A percentile compares a stretch with the other conserved stretches of the same genome.
Conservation (phyloP, 2,797 vertebrate genomes). For the Ctenochaetus hawaiiensis region DNA sequence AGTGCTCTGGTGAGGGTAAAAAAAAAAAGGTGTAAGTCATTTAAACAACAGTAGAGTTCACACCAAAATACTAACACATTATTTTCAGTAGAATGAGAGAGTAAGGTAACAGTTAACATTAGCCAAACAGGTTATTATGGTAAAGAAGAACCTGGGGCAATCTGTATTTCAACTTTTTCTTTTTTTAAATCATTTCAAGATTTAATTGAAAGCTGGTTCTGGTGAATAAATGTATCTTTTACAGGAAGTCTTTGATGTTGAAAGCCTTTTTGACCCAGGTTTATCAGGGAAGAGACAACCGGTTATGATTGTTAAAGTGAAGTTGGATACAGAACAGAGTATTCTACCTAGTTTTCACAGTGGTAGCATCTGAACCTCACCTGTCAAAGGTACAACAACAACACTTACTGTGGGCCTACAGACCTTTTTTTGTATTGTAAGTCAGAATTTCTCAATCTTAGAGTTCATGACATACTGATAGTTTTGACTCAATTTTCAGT, state of each 20-base stretch:
- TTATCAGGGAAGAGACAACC: conserved; percentile 44
- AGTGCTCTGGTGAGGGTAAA: conserved; percentile 72
- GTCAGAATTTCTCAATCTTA: conserved; percentile 20
- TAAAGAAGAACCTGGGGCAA: conserved; percentile 69
- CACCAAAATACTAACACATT: not conserved
- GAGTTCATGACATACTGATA: not conserved
- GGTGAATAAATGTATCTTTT: not conserved
- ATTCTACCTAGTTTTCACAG: conserved; percentile 83
- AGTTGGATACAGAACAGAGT: conserved; percentile 65
- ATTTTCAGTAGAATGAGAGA: conserved; percentile 25
- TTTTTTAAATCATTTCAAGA: conserved; percentile 9
- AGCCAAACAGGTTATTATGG: conserved; percentile 62
- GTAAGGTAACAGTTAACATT: conserved; percentile 23
- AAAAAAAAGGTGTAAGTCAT: not conserved
- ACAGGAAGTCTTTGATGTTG: conserved; percentile 15
- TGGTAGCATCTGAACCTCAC: conserved; percentile 83
- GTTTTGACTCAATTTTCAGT: not conserved
- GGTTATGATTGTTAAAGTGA: conserved; percentile 65
- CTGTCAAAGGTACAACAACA: conserved; percentile 83
- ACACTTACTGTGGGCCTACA: conserved; percentile 67
- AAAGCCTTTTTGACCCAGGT: conserved; percentile 69
- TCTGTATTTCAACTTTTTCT: conserved; percentile 43
- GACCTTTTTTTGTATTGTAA: conserved; percentile 6
- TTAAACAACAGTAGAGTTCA: conserved; percentile 12
- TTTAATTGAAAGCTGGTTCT: conserved; percentile 13